phyloP scores from a whole-genome alignment of 2,797 vertebrate species.

The Myotis findleyi region DNA sequence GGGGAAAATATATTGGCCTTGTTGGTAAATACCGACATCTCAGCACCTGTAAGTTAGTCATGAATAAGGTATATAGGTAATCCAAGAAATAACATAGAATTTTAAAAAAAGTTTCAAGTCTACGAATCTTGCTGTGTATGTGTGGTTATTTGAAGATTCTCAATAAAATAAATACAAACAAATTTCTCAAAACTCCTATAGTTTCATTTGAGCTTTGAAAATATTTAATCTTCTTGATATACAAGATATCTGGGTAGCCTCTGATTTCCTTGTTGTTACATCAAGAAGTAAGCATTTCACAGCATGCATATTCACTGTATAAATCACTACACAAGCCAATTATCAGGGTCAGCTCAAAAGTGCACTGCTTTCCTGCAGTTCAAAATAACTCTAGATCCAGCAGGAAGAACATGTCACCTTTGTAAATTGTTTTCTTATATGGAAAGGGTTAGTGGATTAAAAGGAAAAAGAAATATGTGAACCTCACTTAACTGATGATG shows the following conservation, averaged over 20 bases:
- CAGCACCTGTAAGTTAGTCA: neutral
- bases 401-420: neutral
- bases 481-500: neutral
- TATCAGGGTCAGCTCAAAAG: neutral
- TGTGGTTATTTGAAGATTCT: neutral
- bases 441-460: neutral
- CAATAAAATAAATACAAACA: neutral
- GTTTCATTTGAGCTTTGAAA: conserved; percentile 26
- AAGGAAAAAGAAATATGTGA: neutral
- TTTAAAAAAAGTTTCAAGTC: neutral
- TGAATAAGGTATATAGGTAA: neutral
- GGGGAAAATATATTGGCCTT: neutral
- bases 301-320: neutral
- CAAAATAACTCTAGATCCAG: neutral
- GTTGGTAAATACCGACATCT: neutral
- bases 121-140: neutral
- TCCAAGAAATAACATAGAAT: neutral
- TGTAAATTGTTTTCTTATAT: neutral
- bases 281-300: neutral
- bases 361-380: neutral
- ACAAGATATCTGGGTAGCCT: neutral
- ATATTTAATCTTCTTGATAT: conserved; percentile 15
- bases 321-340: neutral
- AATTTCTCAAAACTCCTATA: neutral
- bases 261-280: neutral